Conservation (phyloP, 92 coral and sea anemone genomes). For the Parazoanthus darwini region DNA sequence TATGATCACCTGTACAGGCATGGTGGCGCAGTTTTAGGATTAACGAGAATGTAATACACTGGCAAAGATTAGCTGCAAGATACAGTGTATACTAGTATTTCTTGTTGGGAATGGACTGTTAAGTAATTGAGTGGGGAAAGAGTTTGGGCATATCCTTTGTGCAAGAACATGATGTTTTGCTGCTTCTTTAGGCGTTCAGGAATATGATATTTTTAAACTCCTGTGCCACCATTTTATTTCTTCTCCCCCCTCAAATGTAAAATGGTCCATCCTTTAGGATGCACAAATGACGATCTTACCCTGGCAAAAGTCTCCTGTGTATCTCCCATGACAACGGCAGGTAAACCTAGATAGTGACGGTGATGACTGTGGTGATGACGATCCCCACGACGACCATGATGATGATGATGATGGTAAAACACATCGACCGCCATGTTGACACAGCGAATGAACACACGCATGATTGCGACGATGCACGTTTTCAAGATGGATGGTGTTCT, state of each 20-base stretch:
- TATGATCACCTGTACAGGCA: too few species aligned
- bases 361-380: slow-evolving; percentile 3
- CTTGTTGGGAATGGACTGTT: too few species aligned
- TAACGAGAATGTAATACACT: too few species aligned
- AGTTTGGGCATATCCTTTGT: too few species aligned
- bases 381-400: background rate
- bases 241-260: background rate
- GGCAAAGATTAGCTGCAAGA: too few species aligned
- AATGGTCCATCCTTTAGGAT: background rate
- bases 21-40: too few species aligned
- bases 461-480: slow-evolving; percentile 24
- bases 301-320: slow-evolving; percentile 25
- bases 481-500: slow-evolving; percentile 23
- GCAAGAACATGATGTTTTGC: too few species aligned
- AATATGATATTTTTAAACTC: background rate
- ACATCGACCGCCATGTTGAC: slow-evolving; percentile 29
- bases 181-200: too few species aligned
- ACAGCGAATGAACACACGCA: slow-evolving; percentile 20
- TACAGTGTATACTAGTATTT: too few species aligned
- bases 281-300: background rate
- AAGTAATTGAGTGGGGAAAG: too few species aligned
- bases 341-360: background rate
- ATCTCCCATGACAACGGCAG: slow-evolving; percentile 28
- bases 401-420: background rate
- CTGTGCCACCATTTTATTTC: background rate